phyloP scores from a whole-genome alignment of 1,140 invertebrate genomes.

The Pseudomyrmex cubaensis region DNA sequence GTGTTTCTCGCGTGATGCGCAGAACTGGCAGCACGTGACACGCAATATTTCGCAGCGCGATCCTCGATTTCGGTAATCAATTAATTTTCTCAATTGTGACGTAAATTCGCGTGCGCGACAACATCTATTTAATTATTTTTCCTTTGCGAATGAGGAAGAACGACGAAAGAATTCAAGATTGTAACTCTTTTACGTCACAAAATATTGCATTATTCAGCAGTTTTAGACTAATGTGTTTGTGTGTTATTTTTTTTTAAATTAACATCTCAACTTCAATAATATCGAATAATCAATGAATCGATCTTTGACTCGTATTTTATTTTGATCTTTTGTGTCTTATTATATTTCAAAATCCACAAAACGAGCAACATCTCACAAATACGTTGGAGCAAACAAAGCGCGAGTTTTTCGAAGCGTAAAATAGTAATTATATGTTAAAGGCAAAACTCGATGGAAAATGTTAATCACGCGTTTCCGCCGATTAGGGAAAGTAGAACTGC shows the following conservation, averaged over 20 bases:
- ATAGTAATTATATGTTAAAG: not conserved
- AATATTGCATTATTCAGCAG: too few species aligned
- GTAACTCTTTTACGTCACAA: too few species aligned
- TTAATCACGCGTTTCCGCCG: constrained; percentile 32
- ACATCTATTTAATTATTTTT: constrained; percentile 13
- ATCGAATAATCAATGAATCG: too few species aligned
- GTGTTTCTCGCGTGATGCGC: constrained; percentile 17
- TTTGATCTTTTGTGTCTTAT: too few species aligned
- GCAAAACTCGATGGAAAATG: constrained; percentile 13
- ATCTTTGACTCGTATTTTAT: too few species aligned
- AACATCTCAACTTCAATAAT: too few species aligned
- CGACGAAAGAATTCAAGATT: too few species aligned
- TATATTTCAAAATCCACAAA: too few species aligned
- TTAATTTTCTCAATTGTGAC: constrained; percentile 25
- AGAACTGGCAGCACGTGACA: constrained; percentile 20
- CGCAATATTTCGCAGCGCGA: constrained; percentile 29
- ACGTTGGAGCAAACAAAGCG: not conserved
- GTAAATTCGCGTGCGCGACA: not conserved
- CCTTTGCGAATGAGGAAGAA: not conserved
- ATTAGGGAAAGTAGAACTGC: constrained; percentile 23
- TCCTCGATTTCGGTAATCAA: constrained; percentile 15
- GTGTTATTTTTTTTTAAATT: too few species aligned
- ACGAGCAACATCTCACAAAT: too few species aligned
- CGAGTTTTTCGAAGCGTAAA: not conserved
- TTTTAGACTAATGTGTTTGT: too few species aligned